A percentile compares a stretch with the other conserved stretches of the same genome.
Evolutionary conservation across 2,113 vertebrate genomes (phyloP).

Genomic region (Trematocara zebra): DNA sequence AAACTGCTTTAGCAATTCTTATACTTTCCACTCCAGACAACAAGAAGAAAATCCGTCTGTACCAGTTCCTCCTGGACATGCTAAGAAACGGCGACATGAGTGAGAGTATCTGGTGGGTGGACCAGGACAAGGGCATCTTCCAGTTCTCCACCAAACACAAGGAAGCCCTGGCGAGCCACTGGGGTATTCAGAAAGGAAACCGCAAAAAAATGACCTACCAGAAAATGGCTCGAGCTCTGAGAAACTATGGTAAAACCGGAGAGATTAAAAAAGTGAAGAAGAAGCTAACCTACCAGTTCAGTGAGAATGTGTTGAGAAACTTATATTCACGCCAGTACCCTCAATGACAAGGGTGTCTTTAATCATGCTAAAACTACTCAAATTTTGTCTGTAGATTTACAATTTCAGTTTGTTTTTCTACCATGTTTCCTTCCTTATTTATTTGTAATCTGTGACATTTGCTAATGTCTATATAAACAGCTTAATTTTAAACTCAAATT

Average conservation of each 20-base stretch:
- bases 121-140: conserved; percentile 97
- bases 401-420: background rate
- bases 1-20: background rate
- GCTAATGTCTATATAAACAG: background rate
- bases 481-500: background rate
- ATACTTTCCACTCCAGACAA: conserved; percentile 16
- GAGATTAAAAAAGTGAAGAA: conserved; percentile 98
- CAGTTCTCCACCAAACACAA: conserved; percentile 99
- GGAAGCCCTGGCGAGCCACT: conserved; percentile 88
- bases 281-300: conserved; percentile 99
- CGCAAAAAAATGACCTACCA: conserved; percentile 99
- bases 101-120: conserved; percentile 80
- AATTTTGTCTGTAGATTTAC: conserved; percentile 8
- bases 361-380: background rate
- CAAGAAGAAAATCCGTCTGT: conserved; percentile 72
- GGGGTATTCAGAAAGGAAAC: conserved; percentile 97
- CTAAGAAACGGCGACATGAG: conserved; percentile 70
- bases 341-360: conserved; percentile 20
- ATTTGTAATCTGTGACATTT: conserved; percentile 21
- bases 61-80: conserved; percentile 76
- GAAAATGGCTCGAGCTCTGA: conserved; percentile 97
- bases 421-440: conserved; percentile 35
- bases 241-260: conserved; percentile 98
- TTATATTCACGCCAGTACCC: conserved; percentile 54
- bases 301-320: conserved; percentile 88